Evolutionary conservation across 2,888 invertebrate species (phyloP), one percentile per base, ranked within the genome.

Genomic region (Eupithecia subfuscata): DNA sequence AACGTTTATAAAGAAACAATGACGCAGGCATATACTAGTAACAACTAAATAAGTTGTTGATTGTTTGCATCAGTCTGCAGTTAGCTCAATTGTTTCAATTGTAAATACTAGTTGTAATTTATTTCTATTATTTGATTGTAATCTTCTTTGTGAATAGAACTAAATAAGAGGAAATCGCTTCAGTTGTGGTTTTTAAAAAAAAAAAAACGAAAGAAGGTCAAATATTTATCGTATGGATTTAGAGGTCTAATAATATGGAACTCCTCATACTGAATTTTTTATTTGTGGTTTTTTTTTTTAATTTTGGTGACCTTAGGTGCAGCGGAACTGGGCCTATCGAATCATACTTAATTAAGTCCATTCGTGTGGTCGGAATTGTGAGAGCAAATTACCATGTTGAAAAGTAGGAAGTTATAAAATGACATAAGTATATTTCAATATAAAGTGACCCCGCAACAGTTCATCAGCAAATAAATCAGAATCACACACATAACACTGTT

Each of bases 391-490:
- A 22, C 11, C 52, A 12, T 56, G 22, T 56, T 56, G 4, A 12
- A 22, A 12, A 56, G 22, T 56, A 56, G 56, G 22, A 56, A 56
- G 8, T n/a, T n/a, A 12, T 18, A 56, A 11, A 34, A 37, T 56
- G 52, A 70, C 37, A 22, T 25, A n/a, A n/a, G n/a, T n/a, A n/a
- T n/a, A n/a, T n/a, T n/a, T n/a, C n/a, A n/a, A n/a, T n/a, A 8
- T 52, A 11, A n/a, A 40, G 9, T 63, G 25, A 65, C 34, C 40
- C 45, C 16, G 25, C n/a, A 64, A 18, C 22, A 60, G 22, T 60
- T 12, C 34, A 45, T 25, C 64, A 65, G 48, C 22, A 22, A 30
- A 71, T 63, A 52, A 72, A 72, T 75, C 71, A 69, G 11, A 71
- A 40, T 40, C 0, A 43, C 63, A 71, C 69, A 68, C 43, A 65